phyloP scores from a whole-genome alignment of 1,140 invertebrate genomes.

The Pissodes strobi region DNA sequence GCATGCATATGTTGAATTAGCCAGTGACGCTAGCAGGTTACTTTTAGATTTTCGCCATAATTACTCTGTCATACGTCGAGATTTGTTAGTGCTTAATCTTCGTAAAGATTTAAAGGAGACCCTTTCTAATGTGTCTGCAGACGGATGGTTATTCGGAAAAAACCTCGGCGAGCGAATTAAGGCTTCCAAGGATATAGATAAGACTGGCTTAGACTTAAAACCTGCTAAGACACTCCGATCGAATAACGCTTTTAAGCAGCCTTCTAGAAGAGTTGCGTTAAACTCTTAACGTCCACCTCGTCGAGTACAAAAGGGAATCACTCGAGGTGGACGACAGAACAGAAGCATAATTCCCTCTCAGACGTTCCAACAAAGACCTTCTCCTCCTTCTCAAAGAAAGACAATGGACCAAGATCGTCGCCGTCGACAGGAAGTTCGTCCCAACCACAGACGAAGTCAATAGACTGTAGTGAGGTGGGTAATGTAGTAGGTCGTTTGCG shows the following conservation, averaged over 20 bases:
- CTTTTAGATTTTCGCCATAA: too few relatives aligned
- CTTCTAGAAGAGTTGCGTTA: not conserved
- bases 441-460: too few relatives aligned
- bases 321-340: not conserved
- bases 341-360: not conserved
- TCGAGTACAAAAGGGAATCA: not conserved
- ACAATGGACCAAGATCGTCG: not conserved
- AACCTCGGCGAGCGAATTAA: constrained; percentile 11
- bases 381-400: too few relatives aligned
- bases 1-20: not conserved
- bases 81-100: not conserved
- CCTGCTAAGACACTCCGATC: not conserved
- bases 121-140: not conserved
- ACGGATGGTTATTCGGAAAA: constrained; percentile 21
- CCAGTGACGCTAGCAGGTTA: not conserved
- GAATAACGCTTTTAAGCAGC: not conserved
- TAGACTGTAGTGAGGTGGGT: too few relatives aligned
- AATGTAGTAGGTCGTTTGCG: not conserved
- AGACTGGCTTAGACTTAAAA: constrained; percentile 5
- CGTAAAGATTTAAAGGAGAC: constrained; percentile 19
- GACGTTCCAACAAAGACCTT: not conserved
- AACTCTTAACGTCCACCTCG: not conserved
- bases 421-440: not conserved
- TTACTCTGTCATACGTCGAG: not conserved
- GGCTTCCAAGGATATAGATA: constrained; percentile 7